Percentiles rank a stretch among this genome's conserved stretches.
Evolutionary conservation across 2,888 invertebrate species (phyloP).

Genomic region (Trichopoda pennipes): DNA sequence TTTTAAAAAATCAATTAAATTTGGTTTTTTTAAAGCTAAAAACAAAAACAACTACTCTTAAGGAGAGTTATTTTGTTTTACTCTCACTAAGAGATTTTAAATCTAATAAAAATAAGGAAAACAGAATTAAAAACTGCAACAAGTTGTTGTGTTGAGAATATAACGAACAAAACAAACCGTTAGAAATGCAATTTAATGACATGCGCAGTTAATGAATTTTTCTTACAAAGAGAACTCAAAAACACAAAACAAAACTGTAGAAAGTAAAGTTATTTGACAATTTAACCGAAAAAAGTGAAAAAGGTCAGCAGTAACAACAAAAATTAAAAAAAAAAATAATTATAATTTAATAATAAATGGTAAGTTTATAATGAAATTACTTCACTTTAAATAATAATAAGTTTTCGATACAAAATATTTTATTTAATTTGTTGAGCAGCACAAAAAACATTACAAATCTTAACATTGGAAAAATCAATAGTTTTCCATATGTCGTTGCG

Average conservation of each 20-base stretch:
- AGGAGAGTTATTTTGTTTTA: too few species aligned
- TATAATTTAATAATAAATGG: neutral
- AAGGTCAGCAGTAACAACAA: neutral
- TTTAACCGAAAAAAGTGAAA: conserved; percentile 23
- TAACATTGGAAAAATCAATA: conserved; percentile 62
- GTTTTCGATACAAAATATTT: neutral
- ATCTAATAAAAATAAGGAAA: neutral
- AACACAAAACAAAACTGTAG: conserved; percentile 16
- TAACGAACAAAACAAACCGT: conserved; percentile 53
- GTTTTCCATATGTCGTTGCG: conserved; percentile 27
- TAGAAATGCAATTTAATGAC: conserved; percentile 5
- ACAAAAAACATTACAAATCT: neutral
- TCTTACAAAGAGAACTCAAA: conserved; percentile 21
- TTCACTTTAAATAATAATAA: neutral
- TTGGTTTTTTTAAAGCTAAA: too few species aligned
- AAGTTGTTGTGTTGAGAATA: conserved; percentile 55
- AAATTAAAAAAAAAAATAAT: neutral
- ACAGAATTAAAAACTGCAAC: conserved; percentile 17
- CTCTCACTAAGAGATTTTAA: too few species aligned
- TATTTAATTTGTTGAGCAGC: neutral
- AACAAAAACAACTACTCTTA: too few species aligned
- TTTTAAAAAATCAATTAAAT: neutral
- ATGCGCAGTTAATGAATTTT: conserved; percentile 48
- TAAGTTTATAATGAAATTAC: neutral
- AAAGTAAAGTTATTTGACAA: conserved; percentile 21